Base-by-base conservation (phyloP, 2,797 vertebrate species). In the Apogon talboti region DNA sequence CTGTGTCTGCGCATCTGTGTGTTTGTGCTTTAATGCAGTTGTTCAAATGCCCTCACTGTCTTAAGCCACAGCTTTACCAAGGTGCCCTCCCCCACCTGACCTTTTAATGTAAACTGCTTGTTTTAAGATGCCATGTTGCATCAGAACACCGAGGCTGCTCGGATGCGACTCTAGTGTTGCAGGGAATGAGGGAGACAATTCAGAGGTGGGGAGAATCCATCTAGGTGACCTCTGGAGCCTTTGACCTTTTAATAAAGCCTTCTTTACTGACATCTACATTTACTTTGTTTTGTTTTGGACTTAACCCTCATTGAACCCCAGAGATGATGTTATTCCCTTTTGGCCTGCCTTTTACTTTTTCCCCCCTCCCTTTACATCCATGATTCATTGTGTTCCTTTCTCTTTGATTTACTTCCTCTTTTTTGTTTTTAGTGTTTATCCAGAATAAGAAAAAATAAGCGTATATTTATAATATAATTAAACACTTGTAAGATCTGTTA, bases 61-160 rank as follows among this genome's bases (percentile, higher is more conserved):
- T 55, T 44, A 42, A 80, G 64, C 58, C 73, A 57, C 74, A 71
- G 79, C 58, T 73, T 53, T 52, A 61, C 71, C 28, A 19, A 11
- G 3, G 21, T 86, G 80, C 67, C 82, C 85, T 85, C 76, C 81
- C 79, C 83, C 79, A 67, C 66, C 51, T 92, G 89, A 92, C 87
- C 88, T 92, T 90, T 91, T 63, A 89, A 87, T 87, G 86, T 90
- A 91, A 91, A 91, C 66, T 83, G 79, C 78, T 87, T 89, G 82
- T 91, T 89, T 91, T 84, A 90, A 89, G 87, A 86, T 92, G 90
- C 89, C 89, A 88, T 62, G 74, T 86, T 82, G 84, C 73, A 93
- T 92, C 89, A 93, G 66, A 42, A 76, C 61, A 51, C 35, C 56
- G 70, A 42, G 63, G 79, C 83, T 57, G 79, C 71, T 47, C 61